phyloP scores from a whole-genome alignment of 1,140 invertebrate genomes.

The Neodiprion pinetum region DNA sequence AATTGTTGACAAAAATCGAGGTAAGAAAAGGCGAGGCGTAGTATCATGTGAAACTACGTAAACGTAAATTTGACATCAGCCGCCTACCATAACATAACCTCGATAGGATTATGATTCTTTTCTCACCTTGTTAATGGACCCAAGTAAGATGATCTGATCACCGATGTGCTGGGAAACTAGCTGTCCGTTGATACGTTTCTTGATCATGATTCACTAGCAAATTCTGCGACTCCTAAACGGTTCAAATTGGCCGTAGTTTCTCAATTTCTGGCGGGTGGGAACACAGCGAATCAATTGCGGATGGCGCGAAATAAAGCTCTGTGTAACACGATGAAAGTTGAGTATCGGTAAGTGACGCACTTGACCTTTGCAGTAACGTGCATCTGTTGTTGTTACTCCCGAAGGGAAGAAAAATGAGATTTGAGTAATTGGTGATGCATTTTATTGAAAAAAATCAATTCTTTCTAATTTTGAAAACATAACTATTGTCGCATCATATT shows the following conservation, averaged over 20 bases:
- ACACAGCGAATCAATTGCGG: neutral
- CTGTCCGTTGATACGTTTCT: conserved; percentile 35
- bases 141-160: conserved; percentile 43
- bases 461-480: too few species aligned
- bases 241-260: neutral
- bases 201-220: conserved; percentile 16
- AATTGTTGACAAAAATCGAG: neutral
- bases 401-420: neutral
- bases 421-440: neutral
- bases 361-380: too few species aligned
- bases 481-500: too few species aligned
- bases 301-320: too few species aligned
- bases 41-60: neutral
- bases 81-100: conserved; percentile 5
- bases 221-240: too few species aligned
- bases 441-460: neutral
- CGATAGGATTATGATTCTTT: conserved; percentile 8
- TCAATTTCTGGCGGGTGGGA: neutral
- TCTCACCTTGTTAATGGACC: conserved; percentile 40
- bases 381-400: too few species aligned
- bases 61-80: conserved; percentile 16
- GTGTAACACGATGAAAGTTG: too few species aligned
- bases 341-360: too few species aligned
- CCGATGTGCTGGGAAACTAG: conserved; percentile 35
- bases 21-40: neutral